Evolutionary conservation across 2,113 vertebrate species (phyloP), one percentile per base, ranked within the genome.

Genomic region (Tupaia chinensis): DNA sequence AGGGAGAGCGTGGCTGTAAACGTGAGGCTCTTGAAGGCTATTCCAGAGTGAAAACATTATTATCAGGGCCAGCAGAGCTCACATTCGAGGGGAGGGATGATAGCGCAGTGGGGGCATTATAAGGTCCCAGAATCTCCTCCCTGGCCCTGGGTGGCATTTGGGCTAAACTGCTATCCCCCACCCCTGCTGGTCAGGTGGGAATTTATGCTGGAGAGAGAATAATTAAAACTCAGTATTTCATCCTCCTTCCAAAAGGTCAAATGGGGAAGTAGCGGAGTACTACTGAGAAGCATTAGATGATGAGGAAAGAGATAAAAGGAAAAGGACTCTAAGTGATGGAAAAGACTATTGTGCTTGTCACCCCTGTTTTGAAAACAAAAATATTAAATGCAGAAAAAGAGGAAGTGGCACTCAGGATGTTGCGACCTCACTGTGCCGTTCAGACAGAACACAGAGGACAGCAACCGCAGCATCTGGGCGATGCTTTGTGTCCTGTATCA

Each of bases 11-110:
- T 56, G 89, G 88, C 86, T 65, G 65, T 58, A 61, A 73, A 77
- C 3, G 58, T 22, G 79, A 95, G 95, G 94, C 95, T 93, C 96
- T 91, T 34, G 95, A 93, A 94, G 84, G 83, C 87, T 77, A 79
- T 92, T 94, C 89, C 0, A 74, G 79, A 95, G 91, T 78, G 14
- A 80, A 78, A 78, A 63, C 44, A 13, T 92, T 90, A 93, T 96
- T 68, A 94, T 80, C 85, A 73, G 91, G 95, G 68, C 85, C 34
- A 56, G 91, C 91, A 77, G 82, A 95, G 91, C 94, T 92, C 92
- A 72, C 54, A 44, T 58, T 81, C 2, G n/a, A 91, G 92, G 83
- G 93, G 73, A 90, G 82, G 93, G 80, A 68, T 17, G 53, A 88
- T 70, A 65, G 56, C 12, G 0, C 29, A 23, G 56, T 5, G 65